Base-by-base conservation (phyloP, 2,797 vertebrate species). In the Pangasius sanitwongsei region DNA sequence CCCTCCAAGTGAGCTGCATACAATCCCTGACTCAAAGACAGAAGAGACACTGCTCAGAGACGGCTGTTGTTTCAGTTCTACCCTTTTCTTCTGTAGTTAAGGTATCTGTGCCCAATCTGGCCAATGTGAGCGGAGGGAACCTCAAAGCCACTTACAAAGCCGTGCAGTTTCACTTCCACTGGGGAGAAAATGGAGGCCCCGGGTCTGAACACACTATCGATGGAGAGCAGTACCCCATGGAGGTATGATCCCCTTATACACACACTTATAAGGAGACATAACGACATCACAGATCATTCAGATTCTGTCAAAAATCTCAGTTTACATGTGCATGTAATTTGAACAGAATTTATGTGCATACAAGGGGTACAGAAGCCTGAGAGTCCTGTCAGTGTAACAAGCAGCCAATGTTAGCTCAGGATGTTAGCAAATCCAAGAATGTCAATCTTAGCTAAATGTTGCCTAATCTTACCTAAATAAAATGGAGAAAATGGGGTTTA, bases 141-240 rank as follows among this genome's bases (percentile, higher is more conserved):
- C 95, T 99, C 91, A 0, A 0, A 0, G 34, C 63, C 3, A 91
- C 0, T n/a, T 99, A 98, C 95, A 97, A 94, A 89, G 97, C 97
- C 0, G 87, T 94, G 0, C 97, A 98, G 94, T 96, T 99, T 87
- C 98, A 99, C 87, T 93, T 98, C 50, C 98, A 99, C 94, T 99
- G 98, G 98, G 97, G 97, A 83, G 87, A 0, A 0, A 2, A 25
- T 0, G 92, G 90, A n/a, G 86, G 95, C 0, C 92, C 92, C 0
- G 98, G 98, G n/a, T 98, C 98, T 0, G 98, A 99, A 89, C 98
- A 99, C 96, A 98, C 96, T 90, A 94, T 99, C 0, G 94, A 99
- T 0, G 97, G 97, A 78, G 95, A 97, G 41, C 97, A 92, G 92
- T 96, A 95, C 83, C 97, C 98, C 86, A 98, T 99, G 98, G 98